Conservation (phyloP, 2,888 invertebrate genomes). For the Drosophila lacicola region DNA sequence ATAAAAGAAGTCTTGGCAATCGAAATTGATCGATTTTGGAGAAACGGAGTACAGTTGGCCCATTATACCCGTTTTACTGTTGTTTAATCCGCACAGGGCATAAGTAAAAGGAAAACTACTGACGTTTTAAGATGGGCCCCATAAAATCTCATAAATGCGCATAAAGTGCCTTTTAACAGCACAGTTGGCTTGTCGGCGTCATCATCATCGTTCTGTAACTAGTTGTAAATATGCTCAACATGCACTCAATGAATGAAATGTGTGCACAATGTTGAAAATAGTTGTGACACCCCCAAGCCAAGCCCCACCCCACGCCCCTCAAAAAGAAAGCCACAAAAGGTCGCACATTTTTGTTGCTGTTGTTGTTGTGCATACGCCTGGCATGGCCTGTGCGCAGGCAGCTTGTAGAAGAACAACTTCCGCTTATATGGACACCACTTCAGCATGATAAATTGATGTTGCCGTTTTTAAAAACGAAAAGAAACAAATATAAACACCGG, state of each 20-base stretch:
- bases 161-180: constrained; percentile 66
- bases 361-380: constrained; percentile 64
- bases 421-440: constrained; percentile 76
- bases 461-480: constrained; percentile 49
- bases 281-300: constrained; percentile 56
- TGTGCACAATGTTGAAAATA: constrained; percentile 79
- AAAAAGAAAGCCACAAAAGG: constrained; percentile 28
- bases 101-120: constrained; percentile 42
- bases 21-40: no score
- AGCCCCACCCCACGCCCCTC: constrained; percentile 6
- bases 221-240: constrained; percentile 77
- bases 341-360: constrained; percentile 34
- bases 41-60: no score
- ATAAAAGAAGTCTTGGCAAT: no score
- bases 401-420: constrained; percentile 65
- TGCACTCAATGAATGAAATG: constrained; percentile 78
- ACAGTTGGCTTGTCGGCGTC: constrained; percentile 30
- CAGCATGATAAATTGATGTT: constrained; percentile 76
- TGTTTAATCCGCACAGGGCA: not conserved
- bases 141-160: constrained; percentile 74
- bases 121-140: constrained; percentile 60
- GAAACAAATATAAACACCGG: constrained; percentile 33
- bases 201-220: constrained; percentile 48
- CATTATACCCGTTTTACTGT: no score
- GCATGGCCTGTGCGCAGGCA: constrained; percentile 53